These are phyloP conservation scores for Prolemur simus DNA, from an alignment of 2,113 vertebrate genomes.

Conservation along the genomic window DNA sequence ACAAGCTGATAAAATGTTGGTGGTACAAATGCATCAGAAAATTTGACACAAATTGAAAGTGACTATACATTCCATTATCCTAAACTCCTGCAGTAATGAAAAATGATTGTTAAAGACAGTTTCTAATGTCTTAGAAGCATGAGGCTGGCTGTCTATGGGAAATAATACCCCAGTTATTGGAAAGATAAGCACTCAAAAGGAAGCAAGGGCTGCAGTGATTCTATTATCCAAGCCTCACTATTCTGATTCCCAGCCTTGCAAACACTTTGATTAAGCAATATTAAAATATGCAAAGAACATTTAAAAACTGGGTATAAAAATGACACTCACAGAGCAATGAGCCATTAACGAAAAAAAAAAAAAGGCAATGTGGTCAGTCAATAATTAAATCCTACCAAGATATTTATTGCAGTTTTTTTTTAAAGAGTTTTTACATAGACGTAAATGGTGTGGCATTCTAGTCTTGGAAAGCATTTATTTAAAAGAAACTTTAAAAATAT, in stretches of 20 bases:
- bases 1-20: constrained; percentile 76
- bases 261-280: constrained; percentile 2
- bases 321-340: neutral
- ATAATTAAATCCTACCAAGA: neutral
- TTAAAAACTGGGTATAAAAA: neutral
- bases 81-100: constrained; percentile 68
- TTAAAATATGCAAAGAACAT: constrained; percentile 22
- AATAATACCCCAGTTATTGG: constrained; percentile 71
- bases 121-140: constrained; percentile 69
- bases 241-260: neutral
- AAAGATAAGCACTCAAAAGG: constrained; percentile 60
- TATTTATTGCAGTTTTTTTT: neutral
- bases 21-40: constrained; percentile 77
- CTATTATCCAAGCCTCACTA: neutral
- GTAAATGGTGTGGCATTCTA: neutral
- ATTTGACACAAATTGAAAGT: constrained; percentile 79
- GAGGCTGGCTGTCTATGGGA: constrained; percentile 69
- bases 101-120: constrained; percentile 76
- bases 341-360: neutral
- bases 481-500: neutral
- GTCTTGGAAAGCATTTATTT: neutral
- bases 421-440: neutral
- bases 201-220: neutral
- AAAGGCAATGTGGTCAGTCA: neutral
- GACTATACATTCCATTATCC: constrained; percentile 81